These are phyloP conservation scores for Cacoxenus indagator DNA, from an alignment of 2,888 invertebrate species.

Conservation along the genomic window DNA sequence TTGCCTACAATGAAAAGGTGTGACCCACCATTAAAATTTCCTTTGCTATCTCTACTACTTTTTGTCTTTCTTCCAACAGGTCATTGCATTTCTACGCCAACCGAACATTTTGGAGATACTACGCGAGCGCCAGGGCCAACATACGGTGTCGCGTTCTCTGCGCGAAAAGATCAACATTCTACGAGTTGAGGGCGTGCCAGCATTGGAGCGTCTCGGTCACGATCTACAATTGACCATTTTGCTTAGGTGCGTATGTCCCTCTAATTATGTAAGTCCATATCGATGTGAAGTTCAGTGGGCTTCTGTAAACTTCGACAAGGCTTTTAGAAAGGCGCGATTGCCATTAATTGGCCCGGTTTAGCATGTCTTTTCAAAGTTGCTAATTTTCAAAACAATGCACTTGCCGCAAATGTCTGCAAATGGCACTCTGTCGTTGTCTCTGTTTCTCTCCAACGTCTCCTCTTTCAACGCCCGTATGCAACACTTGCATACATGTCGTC, in stretches of 20 bases:
- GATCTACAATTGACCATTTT: constrained; percentile 94
- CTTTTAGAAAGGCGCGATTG: neutral
- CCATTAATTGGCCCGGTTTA: no score
- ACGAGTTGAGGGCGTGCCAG: constrained; percentile 88
- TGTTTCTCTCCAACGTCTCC: no score
- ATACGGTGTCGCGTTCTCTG: constrained; percentile 80
- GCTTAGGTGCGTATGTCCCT: constrained; percentile 79
- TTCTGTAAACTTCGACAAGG: neutral
- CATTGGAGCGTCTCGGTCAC: constrained; percentile 87
- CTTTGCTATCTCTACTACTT: neutral
- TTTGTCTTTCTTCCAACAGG: constrained; percentile 71
- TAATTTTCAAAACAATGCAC: neutral
- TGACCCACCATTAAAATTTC: constrained; percentile 4
- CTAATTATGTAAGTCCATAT: no score
- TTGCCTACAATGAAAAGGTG: constrained; percentile 93
- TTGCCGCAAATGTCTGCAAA: neutral
- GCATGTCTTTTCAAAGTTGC: no score
- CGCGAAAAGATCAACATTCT: constrained; percentile 91
- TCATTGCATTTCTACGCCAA: constrained; percentile 95
- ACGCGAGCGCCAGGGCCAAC: constrained; percentile 82
- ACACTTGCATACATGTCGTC: constrained; percentile 42
- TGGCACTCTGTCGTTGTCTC: neutral
- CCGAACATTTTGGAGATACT: constrained; percentile 94
- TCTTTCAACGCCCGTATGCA: neutral
- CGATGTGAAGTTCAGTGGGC: no score